Conservation (phyloP, 2,888 invertebrate genomes). For the Sminthurinus aureus region DNA sequence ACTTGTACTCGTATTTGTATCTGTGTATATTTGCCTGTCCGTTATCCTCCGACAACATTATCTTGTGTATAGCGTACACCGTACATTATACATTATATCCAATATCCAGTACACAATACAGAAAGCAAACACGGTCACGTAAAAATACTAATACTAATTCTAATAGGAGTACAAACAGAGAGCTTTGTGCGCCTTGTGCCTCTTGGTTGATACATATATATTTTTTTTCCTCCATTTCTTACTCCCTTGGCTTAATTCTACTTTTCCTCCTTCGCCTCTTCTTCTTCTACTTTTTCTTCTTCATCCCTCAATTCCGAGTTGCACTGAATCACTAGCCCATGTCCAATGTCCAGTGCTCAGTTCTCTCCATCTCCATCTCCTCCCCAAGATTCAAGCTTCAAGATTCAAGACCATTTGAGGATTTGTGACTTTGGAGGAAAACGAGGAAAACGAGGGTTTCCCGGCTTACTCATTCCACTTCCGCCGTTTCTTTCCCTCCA, state of each 20-base stretch:
- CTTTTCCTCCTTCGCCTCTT: background rate
- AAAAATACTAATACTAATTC: background rate
- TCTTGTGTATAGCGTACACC: background rate
- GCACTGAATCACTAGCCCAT: too few relatives aligned
- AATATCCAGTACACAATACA: too few relatives aligned
- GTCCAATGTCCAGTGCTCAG: too few relatives aligned
- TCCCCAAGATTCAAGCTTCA: too few relatives aligned
- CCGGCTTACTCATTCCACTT: slow-evolving; percentile 18
- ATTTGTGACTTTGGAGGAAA: slow-evolving; percentile 19
- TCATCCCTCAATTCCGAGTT: slow-evolving; percentile 8
- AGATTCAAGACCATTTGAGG: background rate
- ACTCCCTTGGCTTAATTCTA: too few relatives aligned
- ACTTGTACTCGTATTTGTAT: background rate
- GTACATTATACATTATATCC: too few relatives aligned
- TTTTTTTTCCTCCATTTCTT: too few relatives aligned
- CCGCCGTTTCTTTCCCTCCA: background rate
- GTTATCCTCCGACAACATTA: background rate
- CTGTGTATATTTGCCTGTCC: background rate
- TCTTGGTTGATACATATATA: background rate
- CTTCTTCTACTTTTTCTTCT: background rate
- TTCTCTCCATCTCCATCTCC: too few relatives aligned
- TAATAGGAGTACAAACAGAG: background rate
- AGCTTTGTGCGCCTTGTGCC: background rate
- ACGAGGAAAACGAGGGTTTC: slow-evolving; percentile 5
- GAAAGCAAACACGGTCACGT: too few relatives aligned